These are phyloP conservation scores for Epinephelus lanceolatus DNA, from an alignment of 2,113 vertebrate genomes.

Conservation along the genomic window DNA sequence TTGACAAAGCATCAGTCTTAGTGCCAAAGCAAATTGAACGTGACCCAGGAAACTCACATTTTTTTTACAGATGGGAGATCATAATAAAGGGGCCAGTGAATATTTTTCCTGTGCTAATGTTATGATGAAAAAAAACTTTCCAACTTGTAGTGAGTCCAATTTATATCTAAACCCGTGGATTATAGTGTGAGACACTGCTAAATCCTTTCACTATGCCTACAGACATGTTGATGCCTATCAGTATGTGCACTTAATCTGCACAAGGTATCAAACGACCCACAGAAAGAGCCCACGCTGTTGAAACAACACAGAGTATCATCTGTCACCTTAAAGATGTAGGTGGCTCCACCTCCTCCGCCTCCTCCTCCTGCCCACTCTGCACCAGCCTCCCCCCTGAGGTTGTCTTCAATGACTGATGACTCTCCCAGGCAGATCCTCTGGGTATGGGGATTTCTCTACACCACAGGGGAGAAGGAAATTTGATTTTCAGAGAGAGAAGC, in stretches of 20 bases:
- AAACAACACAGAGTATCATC: neutral
- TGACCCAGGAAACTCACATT: neutral
- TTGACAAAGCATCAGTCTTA: neutral
- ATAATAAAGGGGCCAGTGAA: neutral
- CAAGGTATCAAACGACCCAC: neutral
- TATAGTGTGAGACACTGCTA: neutral
- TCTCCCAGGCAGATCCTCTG: constrained; percentile 91
- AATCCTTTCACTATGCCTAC: constrained; percentile 13
- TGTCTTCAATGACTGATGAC: constrained; percentile 89
- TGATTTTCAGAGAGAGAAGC: constrained; percentile 4
- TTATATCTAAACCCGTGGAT: constrained; percentile 16
- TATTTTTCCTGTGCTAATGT: neutral
- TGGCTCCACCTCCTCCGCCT: constrained; percentile 92
- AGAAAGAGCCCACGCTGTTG: neutral
- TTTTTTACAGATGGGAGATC: neutral
- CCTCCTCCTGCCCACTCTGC: constrained; percentile 90
- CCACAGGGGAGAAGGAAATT: constrained; percentile 17
- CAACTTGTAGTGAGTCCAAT: neutral
- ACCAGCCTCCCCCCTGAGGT: constrained; percentile 70
- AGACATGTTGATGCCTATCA: constrained; percentile 10
- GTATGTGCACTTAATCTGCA: neutral
- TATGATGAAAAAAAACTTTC: neutral
- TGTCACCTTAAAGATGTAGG: constrained; percentile 89
- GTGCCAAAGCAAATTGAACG: neutral
- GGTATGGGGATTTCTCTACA: constrained; percentile 86